A percentile compares a stretch with the other conserved stretches of the same genome.
Evolutionary conservation across 2,888 invertebrate species (phyloP).

Genomic region (Liposcelis brunnea): DNA sequence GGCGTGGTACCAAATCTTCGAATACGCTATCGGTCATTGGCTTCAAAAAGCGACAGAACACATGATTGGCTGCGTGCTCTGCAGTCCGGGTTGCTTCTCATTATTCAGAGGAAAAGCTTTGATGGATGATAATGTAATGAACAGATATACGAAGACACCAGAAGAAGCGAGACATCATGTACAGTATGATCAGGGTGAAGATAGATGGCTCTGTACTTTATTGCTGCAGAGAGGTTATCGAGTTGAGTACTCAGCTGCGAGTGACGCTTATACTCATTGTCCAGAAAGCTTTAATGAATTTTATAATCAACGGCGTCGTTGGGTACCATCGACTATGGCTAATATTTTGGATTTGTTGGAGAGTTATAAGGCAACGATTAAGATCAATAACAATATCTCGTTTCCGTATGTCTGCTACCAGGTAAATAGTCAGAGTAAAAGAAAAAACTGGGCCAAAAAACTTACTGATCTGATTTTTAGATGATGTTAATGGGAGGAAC

Average conservation of each 20-base stretch:
- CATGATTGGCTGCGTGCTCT: constrained; percentile 75
- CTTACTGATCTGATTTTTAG: constrained; percentile 22
- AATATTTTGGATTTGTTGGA: constrained; percentile 78
- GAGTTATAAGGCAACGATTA: constrained; percentile 60
- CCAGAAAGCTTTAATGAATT: constrained; percentile 88
- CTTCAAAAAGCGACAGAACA: constrained; percentile 84
- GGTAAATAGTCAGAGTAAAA: constrained; percentile 24
- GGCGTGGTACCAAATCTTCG: constrained; percentile 78
- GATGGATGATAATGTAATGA: constrained; percentile 83
- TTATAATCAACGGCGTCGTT: constrained; percentile 82
- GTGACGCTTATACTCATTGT: constrained; percentile 86
- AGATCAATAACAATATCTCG: constrained; percentile 79
- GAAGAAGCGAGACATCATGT: constrained; percentile 69
- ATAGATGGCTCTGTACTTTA: constrained; percentile 88
- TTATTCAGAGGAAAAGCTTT: constrained; percentile 73
- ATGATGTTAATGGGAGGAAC: constrained; percentile 52
- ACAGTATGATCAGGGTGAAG: constrained; percentile 93
- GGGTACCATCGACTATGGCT: constrained; percentile 93
- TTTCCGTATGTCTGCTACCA: constrained; percentile 60
- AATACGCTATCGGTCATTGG: constrained; percentile 87
- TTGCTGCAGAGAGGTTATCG: constrained; percentile 79
- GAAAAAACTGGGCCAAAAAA: background rate
- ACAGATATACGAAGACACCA: constrained; percentile 64
- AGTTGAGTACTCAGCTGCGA: constrained; percentile 88
- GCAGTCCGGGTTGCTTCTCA: constrained; percentile 85